These are phyloP conservation scores for Lutraria rhynchaena DNA, from an alignment of 1,140 invertebrate genomes.

Conservation along the genomic window DNA sequence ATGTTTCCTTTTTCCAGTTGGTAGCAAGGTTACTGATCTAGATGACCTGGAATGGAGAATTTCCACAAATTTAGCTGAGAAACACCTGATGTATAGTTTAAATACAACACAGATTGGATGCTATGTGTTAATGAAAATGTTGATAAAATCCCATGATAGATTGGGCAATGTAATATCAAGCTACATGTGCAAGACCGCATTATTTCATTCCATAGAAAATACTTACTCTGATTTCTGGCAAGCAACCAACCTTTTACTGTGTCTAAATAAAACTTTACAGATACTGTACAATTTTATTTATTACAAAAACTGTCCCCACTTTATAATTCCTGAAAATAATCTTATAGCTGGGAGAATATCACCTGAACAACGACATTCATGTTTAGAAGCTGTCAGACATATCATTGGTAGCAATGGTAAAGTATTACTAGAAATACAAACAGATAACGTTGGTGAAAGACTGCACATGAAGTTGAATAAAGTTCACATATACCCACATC, in stretches of 20 bases:
- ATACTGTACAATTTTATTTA: not conserved
- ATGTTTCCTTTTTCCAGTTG: slow-evolving; percentile 26
- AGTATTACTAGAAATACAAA: not conserved
- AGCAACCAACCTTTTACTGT: not conserved
- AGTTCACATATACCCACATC: not conserved
- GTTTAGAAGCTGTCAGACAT: not conserved
- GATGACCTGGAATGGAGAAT: slow-evolving; percentile 38
- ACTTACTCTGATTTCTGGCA: slow-evolving; percentile 8
- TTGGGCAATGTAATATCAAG: slow-evolving; percentile 8
- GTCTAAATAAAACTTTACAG: not conserved
- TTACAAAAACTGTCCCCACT: not conserved
- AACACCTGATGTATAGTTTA: slow-evolving; percentile 21
- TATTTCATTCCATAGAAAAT: slow-evolving; percentile 24
- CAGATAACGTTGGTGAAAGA: not conserved
- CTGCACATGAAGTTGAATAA: not conserved
- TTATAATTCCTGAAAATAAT: not conserved
- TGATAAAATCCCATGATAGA: not conserved
- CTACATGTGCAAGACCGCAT: slow-evolving; percentile 20
- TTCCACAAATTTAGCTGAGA: not conserved
- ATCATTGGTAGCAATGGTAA: not conserved
- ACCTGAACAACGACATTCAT: not conserved
- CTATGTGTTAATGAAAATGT: slow-evolving; percentile 33
- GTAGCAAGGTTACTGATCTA: not conserved
- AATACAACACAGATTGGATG: slow-evolving; percentile 6
- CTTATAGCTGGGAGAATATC: not conserved